Base-by-base conservation (phyloP, 2,797 vertebrate genomes). In the Myotis vivesi region DNA sequence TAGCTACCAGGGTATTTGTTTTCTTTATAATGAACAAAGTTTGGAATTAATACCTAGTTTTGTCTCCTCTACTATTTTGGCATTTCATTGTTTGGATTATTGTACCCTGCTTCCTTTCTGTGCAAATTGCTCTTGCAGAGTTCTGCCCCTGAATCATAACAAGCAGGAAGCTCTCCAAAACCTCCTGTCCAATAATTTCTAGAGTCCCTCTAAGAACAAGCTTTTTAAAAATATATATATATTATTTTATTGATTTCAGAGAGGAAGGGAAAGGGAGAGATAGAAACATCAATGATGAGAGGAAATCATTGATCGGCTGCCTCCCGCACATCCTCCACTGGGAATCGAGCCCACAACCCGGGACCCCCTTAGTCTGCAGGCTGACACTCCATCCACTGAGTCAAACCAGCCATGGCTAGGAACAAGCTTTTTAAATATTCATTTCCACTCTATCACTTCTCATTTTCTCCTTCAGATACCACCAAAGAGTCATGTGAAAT, bases 41-140 rank as follows among this genome's bases (percentile, higher is more conserved):
- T 55, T 53, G 36, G 93, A 94, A 92, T 25, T 53, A 81, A 69
- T 82, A 30, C 51, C 55, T 87, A 55, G 33, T 88, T 89, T 77
- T 55, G 19, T 64, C 33, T 81, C 38, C 89, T 94, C 79, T 82
- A 46, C 51, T 87, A 64, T 51, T 53, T 89, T 53, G 82, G 49
- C 57, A 30, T 57, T 83, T 76, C 44, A 10, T 44, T 62, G 55
- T 76, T 64, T 46, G 20, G 22, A 77, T 85, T 23, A 41, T 90
- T 93, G 93, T 25, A 59, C 23, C n/a, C 49, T 72, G 12, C 16
- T 82, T 85, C 20, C 36, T 87, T 92, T 71, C 33, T 68, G 53
- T 8, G 12, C 51, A 57, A 85, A 41, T 41, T 16, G 8, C 16
- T 66, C 64, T 59, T 17, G 9, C 6, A 25, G 51, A 68, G 25